Evolutionary conservation across 1,140 invertebrate species (phyloP), one percentile per base, ranked within the genome.

Genomic region (Piezodorus guildinii): DNA sequence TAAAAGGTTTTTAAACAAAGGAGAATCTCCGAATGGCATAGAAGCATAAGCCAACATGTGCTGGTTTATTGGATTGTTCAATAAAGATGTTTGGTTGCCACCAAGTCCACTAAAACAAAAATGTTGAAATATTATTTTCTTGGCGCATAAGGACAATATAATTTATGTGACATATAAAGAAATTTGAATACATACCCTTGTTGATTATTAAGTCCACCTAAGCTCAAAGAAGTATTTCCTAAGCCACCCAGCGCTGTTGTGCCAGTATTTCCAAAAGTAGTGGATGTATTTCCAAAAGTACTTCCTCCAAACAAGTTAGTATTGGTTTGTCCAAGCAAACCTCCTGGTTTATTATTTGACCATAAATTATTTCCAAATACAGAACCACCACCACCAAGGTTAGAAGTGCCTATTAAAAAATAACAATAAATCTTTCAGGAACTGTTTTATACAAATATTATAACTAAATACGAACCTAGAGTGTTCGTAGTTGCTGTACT

Each of bases 11-110:
- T 86, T 85, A 64, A 90, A 81, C 10, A 90, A 76, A 9, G 86
- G 83, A 49, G 84, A 85, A 73, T 88, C 85, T n/a, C 87, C 87
- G 69, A 86, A 91, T 3, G 87, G 87, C 10, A 85, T 83, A 2
- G 82, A 81, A 5, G 84, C 81, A 10, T 88, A 75, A 10, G 84
- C 79, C 52, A 85, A 72, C 58, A 87, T 81, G 72, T 86, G 85
- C 68, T 86, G 83, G 72, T 82, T 81, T 8, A 83, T 77, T 51
- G 68, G 52, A 52, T 69, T 69, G 25, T 64, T 64, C 21, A 21
- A 14, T 19, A 27, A 17, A 52, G 44, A 30, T 10, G 54, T 21
- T 59, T 59, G 45, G 19, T 52, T 54, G 1, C 25, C 34, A 43
- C 62, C 62, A 58, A 63, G 30, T 17, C 62, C 30, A 34, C n/a